Conservation (phyloP, 2,113 vertebrate genomes). For the Cepphus grylle region DNA sequence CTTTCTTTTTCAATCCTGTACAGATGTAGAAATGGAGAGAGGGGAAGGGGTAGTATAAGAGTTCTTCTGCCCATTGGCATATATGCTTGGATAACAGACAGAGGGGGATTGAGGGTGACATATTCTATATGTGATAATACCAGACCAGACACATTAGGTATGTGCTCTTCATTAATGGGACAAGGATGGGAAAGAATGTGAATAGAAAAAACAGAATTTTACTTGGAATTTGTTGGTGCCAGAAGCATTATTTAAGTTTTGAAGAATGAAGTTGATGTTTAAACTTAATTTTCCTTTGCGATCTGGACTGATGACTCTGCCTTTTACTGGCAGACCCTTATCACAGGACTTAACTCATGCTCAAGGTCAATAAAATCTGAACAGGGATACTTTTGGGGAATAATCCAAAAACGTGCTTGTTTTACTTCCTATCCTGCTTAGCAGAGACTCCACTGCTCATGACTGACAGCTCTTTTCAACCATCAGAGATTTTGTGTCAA, state of each 20-base stretch:
- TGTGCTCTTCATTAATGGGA: not conserved
- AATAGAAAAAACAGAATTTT: not conserved
- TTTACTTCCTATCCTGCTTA: constrained; percentile 5
- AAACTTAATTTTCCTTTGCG: not conserved
- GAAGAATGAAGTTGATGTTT: not conserved
- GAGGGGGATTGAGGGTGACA: not conserved
- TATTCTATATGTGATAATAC: not conserved
- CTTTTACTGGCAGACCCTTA: not conserved
- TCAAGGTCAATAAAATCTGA: not conserved
- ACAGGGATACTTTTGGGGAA: not conserved
- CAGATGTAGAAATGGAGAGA: not conserved
- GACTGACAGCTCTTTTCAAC: constrained; percentile 35
- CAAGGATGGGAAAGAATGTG: not conserved
- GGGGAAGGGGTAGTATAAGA: not conserved
- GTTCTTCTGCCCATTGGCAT: not conserved
- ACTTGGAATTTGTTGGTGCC: not conserved
- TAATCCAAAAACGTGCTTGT: not conserved
- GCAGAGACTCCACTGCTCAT: not conserved
- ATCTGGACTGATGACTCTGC: not conserved
- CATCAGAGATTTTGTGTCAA: constrained; percentile 25
- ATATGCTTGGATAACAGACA: not conserved
- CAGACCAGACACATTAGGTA: not conserved
- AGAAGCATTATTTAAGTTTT: constrained; percentile 3
- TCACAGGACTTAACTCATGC: not conserved
- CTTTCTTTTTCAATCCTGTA: not conserved